Evolutionary conservation across 2,113 vertebrate genomes (phyloP), one percentile per base, ranked within the genome.

Genomic region (Ophiodon elongatus): DNA sequence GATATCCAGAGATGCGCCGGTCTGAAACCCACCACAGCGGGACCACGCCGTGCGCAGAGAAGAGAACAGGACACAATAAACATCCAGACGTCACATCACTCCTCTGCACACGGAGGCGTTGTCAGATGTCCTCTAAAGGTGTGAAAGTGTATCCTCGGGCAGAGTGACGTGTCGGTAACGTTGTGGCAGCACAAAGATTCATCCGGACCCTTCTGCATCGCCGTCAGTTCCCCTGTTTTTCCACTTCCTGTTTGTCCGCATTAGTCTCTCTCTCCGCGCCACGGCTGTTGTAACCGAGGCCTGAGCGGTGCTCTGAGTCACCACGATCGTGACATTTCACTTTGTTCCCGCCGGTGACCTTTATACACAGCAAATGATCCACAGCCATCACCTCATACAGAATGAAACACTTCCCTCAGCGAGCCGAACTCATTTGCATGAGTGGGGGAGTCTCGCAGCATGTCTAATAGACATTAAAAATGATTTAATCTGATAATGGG

Each of bases 91-190:
- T 89, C 72, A 4, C 57, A 39, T 73, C 75, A 63, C 80, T 72
- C 63, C 52, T 68, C 78, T 81, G 50, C 71, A 68, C 66, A 52
- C 4, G 9, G 69, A 73, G 78, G 85, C 86, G 89, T 89, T 90
- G 86, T 90, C 88, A 89, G 86, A 85, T 78, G 86, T 90, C 87
- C 83, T 86, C 83, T 87, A 37, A 87, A 87, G 41, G 87, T 89
- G 90, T 92, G 84, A 91, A 86, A 86, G 64, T 60, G 52, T 79
- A 81, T 84, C 87, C 87, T 83, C 73, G 52, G 85, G 82, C 85
- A 77, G 67, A 78, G 47, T 78, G 86, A 86, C 80, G 79, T 80
- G 86, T 82, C 77, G 87, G 82, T 72, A 86, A 76, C 52, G 70
- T 67, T 80, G 78, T 64, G 43, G 70, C n/a, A 62, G 67, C 59